Percentiles rank a stretch among this genome's conserved stretches.
phyloP scores from a whole-genome alignment of 2,888 invertebrate genomes.

The Conus canariensis region DNA sequence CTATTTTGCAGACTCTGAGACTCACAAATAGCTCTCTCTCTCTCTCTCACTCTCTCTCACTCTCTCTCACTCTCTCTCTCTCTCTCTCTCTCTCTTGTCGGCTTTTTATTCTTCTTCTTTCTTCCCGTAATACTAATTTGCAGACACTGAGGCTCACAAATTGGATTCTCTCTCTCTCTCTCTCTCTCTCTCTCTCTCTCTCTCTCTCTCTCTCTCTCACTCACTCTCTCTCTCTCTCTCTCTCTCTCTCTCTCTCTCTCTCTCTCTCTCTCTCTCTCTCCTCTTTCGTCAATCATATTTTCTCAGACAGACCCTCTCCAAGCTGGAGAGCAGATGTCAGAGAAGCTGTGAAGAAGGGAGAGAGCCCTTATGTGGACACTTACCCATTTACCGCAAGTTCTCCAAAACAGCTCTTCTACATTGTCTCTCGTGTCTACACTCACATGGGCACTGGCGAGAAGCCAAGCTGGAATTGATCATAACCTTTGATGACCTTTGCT shows the following conservation, averaged over 20 bases:
- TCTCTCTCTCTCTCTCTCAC: constrained; percentile 10
- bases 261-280: constrained; percentile 18
- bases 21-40: no score
- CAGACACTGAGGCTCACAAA: background rate
- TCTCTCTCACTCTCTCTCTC: background rate
- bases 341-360: constrained; percentile 8
- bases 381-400: background rate
- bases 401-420: background rate
- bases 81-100: background rate
- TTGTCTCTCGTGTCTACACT: no score
- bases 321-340: background rate
- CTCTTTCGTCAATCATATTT: no score
- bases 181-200: constrained; percentile 18
- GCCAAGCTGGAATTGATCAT: no score
- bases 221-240: constrained; percentile 14
- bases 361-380: background rate
- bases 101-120: background rate
- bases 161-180: background rate
- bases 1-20: no score
- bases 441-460: no score
- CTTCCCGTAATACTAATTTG: no score
- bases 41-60: background rate
- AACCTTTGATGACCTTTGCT: no score
- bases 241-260: constrained; percentile 18
- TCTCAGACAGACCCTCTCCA: background rate